A percentile compares a stretch with the other conserved stretches of the same genome.
Conservation (phyloP, 2,888 invertebrate species). For the Pammene aurita region DNA sequence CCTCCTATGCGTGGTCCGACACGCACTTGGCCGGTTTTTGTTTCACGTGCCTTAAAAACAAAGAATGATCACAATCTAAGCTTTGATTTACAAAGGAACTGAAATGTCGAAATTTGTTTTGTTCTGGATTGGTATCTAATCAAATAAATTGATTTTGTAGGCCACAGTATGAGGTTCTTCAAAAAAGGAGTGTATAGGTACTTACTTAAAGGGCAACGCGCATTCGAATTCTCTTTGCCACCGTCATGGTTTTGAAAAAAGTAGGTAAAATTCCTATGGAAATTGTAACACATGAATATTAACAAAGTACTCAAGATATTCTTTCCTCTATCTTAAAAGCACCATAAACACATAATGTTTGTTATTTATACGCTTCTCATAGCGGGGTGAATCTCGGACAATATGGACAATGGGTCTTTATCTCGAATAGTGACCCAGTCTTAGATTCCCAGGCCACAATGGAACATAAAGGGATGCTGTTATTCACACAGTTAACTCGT, state of each 20-base stretch:
- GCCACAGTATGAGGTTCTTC: no score
- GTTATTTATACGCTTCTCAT: conserved; percentile 31
- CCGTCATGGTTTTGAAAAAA: no score
- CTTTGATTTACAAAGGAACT: conserved; percentile 1
- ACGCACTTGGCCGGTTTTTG: no score
- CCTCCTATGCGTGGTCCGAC: no score
- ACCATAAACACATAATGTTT: conserved; percentile 33
- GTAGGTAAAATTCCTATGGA: no score
- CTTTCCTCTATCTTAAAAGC: conserved; percentile 14
- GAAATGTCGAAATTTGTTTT: neutral
- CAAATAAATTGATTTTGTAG: no score
- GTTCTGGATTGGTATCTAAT: no score
- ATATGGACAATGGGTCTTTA: conserved; percentile 46
- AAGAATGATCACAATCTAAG: conserved; percentile 1
- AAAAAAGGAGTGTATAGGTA: no score
- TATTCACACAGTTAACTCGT: conserved; percentile 82
- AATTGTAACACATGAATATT: neutral
- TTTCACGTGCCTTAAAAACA: conserved; percentile 13
- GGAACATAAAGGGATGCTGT: conserved; percentile 79
- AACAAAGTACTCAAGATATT: conserved; percentile 2
- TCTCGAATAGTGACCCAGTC: conserved; percentile 46
- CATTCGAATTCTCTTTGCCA: no score
- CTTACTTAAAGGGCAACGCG: no score
- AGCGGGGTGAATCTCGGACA: conserved; percentile 38
- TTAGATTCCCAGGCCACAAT: conserved; percentile 80